phyloP scores from a whole-genome alignment of 2,888 invertebrate genomes.

The Drymonia ruficornis region DNA sequence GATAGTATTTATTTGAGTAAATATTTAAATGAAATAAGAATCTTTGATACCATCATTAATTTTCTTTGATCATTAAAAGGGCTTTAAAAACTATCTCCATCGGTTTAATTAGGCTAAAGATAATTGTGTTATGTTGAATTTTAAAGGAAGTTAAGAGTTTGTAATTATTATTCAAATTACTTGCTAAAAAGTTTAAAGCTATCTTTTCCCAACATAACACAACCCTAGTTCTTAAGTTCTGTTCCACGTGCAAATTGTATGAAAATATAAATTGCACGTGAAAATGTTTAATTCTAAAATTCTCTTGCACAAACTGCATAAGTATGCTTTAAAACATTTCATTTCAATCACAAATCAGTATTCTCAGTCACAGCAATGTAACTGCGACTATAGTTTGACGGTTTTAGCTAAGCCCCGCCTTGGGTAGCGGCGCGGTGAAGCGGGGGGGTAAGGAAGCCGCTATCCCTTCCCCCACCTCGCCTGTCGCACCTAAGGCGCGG shows the following conservation, averaged over 20 bases:
- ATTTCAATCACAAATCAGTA: conserved; percentile 8
- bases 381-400: not conserved
- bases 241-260: conserved; percentile 71
- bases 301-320: conserved; percentile 64
- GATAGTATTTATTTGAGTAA: conserved; percentile 42
- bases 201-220: conserved; percentile 62
- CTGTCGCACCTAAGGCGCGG: not conserved
- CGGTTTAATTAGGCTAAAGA: conserved; percentile 52
- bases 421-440: not conserved
- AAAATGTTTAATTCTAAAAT: conserved; percentile 49
- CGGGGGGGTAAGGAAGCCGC: not conserved
- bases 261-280: conserved; percentile 62
- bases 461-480: not conserved
- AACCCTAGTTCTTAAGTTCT: conserved; percentile 54
- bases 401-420: not conserved
- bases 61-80: conserved; percentile 3
- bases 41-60: not conserved
- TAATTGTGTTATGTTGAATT: conserved; percentile 61
- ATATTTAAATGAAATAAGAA: not conserved
- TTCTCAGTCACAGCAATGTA: not conserved
- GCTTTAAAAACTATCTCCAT: conserved; percentile 61
- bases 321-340: conserved; percentile 18
- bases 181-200: conserved; percentile 13
- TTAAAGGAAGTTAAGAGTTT: not conserved
- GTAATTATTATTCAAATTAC: not conserved